A percentile compares a stretch with the other conserved stretches of the same genome.
These are phyloP conservation scores for Harpagus bidentatus DNA, from an alignment of 2,113 vertebrate species.

Conservation along the genomic window DNA sequence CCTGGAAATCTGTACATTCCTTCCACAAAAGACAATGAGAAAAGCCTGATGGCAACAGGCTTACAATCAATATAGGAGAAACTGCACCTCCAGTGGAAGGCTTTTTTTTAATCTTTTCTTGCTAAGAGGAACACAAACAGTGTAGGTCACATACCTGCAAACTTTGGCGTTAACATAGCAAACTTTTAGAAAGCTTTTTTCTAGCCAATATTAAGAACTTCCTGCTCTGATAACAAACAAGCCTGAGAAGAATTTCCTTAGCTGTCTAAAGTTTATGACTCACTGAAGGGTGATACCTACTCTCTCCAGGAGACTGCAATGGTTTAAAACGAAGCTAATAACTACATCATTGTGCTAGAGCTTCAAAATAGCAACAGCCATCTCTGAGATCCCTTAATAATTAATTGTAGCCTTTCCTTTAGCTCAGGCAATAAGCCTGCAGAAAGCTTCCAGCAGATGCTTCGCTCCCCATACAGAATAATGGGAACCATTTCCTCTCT, in stretches of 20 bases:
- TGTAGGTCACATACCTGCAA: not conserved
- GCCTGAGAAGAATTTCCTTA: not conserved
- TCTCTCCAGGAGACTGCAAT: not conserved
- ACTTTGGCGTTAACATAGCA: not conserved
- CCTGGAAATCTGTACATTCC: not conserved
- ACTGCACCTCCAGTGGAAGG: not conserved
- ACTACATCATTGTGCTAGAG: not conserved
- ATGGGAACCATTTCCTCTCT: not conserved
- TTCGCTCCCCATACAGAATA: not conserved
- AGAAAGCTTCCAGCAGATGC: slow-evolving; percentile 6
- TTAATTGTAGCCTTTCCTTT: slow-evolving; percentile 1
- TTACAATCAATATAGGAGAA: not conserved
- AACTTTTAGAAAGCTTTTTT: not conserved
- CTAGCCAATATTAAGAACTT: not conserved
- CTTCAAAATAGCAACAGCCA: slow-evolving; percentile 8
- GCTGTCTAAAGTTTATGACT: not conserved
- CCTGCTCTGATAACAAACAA: not conserved
- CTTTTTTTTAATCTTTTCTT: not conserved
- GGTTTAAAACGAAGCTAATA: not conserved
- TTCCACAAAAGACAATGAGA: not conserved
- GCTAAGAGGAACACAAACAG: not conserved
- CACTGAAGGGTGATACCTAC: not conserved
- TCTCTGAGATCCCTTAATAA: not conserved
- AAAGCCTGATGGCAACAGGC: not conserved
- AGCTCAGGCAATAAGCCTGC: not conserved